Base-by-base conservation (phyloP, 2,888 invertebrate genomes). In the Parthenolecanium corni region DNA sequence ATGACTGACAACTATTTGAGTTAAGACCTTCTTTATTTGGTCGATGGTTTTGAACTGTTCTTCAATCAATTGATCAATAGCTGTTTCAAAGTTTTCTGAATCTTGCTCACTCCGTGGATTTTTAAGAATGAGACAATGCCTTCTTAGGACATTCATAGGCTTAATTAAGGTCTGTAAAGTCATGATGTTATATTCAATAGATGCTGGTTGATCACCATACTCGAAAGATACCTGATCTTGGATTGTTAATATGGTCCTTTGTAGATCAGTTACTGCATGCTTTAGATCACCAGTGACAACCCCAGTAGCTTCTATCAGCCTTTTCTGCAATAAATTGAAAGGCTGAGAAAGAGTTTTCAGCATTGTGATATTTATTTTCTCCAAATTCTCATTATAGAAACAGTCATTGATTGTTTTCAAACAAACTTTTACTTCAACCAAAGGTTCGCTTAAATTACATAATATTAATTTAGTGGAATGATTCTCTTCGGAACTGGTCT, bases 221-320 rank as follows among this genome's bases (percentile, higher is more conserved):
- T 68, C 68, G 49, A 69, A 68, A 2, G 67, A 68, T 14, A 66
- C 67, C 56, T 67, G 67, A 64, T 69, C 69, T 63, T 69, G 69
- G 52, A 70, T 68, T 1, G 68, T 63, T 25, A 69, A 65, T 61
- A 71, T 68, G 44, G 68, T 68, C 20, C 67, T 53, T 62, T 69
- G 69, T 12, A 69, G 56, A 25, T 70, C 70, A 65, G 68, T 65
- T 1, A 69, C 65, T 11, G 69, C 69, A 40, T 68, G 66, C 40
- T 67, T 68, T 16, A 71, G 56, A 36, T 68, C 68, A 31, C 64
- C 64, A 31, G 64, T 53, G 36, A 65, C 31, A 3, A 64, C 62
- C 56, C 65, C 62, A 46, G 58, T 53, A 3, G 65, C 65, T 36
- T 67, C 67, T n/a, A 69, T 67, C 6, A 70, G 58, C 14, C 67